These are phyloP conservation scores for Mycetomoellerius zeteki DNA, from an alignment of 1,140 invertebrate genomes.

Conservation along the genomic window DNA sequence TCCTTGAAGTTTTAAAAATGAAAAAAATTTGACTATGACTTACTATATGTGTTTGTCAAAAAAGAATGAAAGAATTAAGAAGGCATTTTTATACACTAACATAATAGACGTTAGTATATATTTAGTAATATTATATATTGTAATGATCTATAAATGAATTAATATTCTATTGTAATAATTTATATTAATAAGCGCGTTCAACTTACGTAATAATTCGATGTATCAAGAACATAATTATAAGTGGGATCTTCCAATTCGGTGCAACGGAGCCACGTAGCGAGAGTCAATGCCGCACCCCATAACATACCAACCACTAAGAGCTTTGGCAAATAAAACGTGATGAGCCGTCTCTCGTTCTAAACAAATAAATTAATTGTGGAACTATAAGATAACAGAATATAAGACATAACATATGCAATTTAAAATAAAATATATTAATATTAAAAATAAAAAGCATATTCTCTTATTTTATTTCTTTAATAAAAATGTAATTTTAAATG, in stretches of 20 bases:
- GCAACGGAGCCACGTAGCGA: conserved; percentile 96
- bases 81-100: background rate
- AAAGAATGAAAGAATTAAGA: background rate
- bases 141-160: background rate
- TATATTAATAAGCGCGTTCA: background rate
- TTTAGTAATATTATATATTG: too few relatives aligned
- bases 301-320: conserved; percentile 94
- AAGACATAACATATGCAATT: background rate
- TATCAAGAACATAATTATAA: conserved; percentile 96
- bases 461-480: background rate
- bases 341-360: conserved; percentile 94
- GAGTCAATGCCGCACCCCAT: conserved; percentile 94
- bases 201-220: conserved; percentile 95
- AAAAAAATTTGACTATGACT: background rate
- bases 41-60: background rate
- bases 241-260: conserved; percentile 97
- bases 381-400: background rate
- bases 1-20: background rate
- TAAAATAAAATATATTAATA: background rate
- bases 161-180: conserved; percentile 6
- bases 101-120: background rate
- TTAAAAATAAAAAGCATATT: background rate
- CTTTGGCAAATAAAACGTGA: conserved; percentile 97
- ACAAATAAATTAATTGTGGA: conserved; percentile 59
- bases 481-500: background rate